phyloP scores from a whole-genome alignment of 2,113 vertebrate species.

The Neogale vison region DNA sequence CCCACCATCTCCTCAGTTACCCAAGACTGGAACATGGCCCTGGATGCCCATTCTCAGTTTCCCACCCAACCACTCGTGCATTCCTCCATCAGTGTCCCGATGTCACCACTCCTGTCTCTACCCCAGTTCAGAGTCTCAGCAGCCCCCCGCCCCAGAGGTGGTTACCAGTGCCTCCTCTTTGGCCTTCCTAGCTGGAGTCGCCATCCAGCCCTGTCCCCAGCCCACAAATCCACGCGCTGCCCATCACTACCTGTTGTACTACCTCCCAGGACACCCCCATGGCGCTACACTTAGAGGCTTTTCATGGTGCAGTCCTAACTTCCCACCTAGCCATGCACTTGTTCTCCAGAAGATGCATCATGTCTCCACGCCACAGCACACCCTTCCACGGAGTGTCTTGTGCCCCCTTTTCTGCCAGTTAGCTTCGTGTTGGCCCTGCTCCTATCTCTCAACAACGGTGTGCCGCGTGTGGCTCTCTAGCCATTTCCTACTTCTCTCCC shows the following conservation, averaged over 20 bases:
- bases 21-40: background rate
- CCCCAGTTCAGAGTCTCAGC: background rate
- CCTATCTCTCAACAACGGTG: rapidly evolving
- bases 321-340: background rate
- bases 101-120: background rate
- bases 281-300: rapidly evolving
- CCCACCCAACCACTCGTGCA: too few species aligned
- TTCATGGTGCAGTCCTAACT: background rate
- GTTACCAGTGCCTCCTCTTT: background rate
- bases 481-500: background rate
- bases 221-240: background rate
- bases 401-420: background rate
- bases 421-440: background rate
- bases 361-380: background rate
- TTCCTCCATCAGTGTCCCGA: background rate
- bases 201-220: background rate
- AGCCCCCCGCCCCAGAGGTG: background rate
- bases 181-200: background rate
- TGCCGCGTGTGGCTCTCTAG: background rate
- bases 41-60: background rate
- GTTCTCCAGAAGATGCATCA: background rate
- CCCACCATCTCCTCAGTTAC: background rate
- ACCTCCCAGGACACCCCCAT: rapidly evolving
- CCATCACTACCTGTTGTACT: background rate
- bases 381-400: background rate